phyloP scores from a whole-genome alignment of 2,113 vertebrate species.

The Etia nguti region DNA sequence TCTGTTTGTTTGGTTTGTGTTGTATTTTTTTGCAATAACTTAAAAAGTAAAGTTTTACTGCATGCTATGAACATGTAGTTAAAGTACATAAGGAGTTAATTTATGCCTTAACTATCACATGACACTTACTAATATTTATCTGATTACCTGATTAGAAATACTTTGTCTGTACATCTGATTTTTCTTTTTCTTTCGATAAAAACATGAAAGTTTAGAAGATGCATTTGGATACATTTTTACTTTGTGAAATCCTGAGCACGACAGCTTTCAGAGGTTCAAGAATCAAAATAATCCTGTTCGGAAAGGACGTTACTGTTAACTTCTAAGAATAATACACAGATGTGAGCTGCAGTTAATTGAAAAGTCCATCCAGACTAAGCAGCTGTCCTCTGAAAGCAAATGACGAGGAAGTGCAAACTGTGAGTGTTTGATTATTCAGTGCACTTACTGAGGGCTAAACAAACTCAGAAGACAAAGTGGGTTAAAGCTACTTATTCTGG shows the following conservation, averaged over 20 bases:
- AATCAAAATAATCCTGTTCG: not conserved
- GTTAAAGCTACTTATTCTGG: not conserved
- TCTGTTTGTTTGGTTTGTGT: not conserved
- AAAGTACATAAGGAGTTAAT: not conserved
- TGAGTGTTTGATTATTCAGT: conserved; percentile 36
- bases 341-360: conserved; percentile 37
- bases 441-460: not conserved
- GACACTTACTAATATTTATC: accelerated
- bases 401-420: not conserved
- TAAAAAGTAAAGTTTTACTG: not conserved
- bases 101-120: not conserved
- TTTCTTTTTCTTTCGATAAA: not conserved
- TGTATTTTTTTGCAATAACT: not conserved
- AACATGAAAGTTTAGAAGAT: not conserved
- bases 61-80: not conserved
- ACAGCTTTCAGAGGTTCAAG: not conserved
- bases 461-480: not conserved
- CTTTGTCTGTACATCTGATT: not conserved
- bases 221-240: not conserved
- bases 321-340: conserved; percentile 41
- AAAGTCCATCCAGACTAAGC: conserved; percentile 50
- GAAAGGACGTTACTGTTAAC: not conserved
- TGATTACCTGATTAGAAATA: not conserved
- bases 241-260: not conserved
- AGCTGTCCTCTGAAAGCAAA: conserved; percentile 41